Base-by-base conservation (phyloP, 1,140 invertebrate genomes). In the Drusus annulatus region DNA sequence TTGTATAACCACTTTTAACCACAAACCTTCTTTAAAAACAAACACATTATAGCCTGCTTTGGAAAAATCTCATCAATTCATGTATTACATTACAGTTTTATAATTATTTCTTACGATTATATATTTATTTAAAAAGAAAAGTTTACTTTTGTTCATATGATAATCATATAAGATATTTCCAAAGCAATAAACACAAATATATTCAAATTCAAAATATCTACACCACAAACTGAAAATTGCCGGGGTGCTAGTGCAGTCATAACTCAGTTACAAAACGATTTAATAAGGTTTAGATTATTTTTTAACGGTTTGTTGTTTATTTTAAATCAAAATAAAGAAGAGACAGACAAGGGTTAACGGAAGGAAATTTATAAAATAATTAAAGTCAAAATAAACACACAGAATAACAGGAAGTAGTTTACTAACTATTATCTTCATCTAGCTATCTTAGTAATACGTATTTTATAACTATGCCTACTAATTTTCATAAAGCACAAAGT, bases 231-330 rank as follows among this genome's bases (percentile, higher is more conserved):
- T 78, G 78, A 82, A 82, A 79, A 73, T 80, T 78, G 81, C 78
- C 54, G 81, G 81, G 25, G 81, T 80, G 81, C 81, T 82, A 80
- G 81, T 82, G 81, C 81, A 82, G 80, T 80, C 75, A 78, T 13
- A 80, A 76, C 50, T 52, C n/a, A 13, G 17, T 51, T 50, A 69
- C 65, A 69, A 69, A 17, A 69, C 28, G 65, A 51, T 0, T 50
- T 69, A 10, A 45, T 8, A 76, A 19, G 19, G 25, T 74, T 76
- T 62, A 60, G 13, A 25, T 74, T 71, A 54, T 62, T 60, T 21
- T 77, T 77, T 62, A 76, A 36, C 13, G 19, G 60, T 63, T 77
- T 65, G 65, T 77, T 60, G 16, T 76, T 31, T 36, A 76, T 45
- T 15, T 19, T 16, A 63, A 63, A 21, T 19, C 16, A 63, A 76